These are phyloP conservation scores for Dendropsophus ebraccatus DNA, from an alignment of 2,113 vertebrate genomes.

Conservation along the genomic window DNA sequence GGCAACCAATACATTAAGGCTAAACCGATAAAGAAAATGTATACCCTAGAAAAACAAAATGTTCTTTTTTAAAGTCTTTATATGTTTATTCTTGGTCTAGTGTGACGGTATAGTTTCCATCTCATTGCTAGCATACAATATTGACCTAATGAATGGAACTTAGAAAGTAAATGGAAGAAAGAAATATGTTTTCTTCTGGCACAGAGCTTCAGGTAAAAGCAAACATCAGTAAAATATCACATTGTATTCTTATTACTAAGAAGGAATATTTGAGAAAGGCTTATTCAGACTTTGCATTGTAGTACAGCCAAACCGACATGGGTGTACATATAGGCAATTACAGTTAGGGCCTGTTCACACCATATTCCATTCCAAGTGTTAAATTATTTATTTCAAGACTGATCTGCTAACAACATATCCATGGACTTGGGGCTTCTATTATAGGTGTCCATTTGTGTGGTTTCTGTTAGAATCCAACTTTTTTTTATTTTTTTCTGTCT, in stretches of 20 bases:
- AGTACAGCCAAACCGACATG: too few relatives aligned
- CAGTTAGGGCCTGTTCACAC: too few relatives aligned
- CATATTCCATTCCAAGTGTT: too few relatives aligned
- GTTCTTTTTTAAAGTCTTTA: background rate
- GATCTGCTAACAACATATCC: too few relatives aligned
- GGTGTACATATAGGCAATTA: too few relatives aligned
- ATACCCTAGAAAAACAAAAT: background rate
- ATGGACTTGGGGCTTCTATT: too few relatives aligned
- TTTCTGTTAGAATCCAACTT: too few relatives aligned
- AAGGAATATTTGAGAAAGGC: too few relatives aligned
- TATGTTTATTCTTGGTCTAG: background rate
- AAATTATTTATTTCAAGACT: too few relatives aligned
- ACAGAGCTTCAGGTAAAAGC: background rate
- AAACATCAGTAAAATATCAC: background rate
- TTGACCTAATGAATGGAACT: background rate
- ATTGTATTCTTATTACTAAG: background rate
- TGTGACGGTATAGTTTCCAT: background rate
- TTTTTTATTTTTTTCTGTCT: too few relatives aligned
- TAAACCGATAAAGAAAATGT: background rate
- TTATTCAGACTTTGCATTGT: too few relatives aligned
- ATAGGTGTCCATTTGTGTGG: too few relatives aligned
- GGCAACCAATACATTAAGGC: background rate
- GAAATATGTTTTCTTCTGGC: slow-evolving; percentile 2
- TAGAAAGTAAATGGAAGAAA: slow-evolving; percentile 19
- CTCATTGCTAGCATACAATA: slow-evolving; percentile 1